phyloP scores from a whole-genome alignment of 2,797 vertebrate species.

The Garrulus glandarius region DNA sequence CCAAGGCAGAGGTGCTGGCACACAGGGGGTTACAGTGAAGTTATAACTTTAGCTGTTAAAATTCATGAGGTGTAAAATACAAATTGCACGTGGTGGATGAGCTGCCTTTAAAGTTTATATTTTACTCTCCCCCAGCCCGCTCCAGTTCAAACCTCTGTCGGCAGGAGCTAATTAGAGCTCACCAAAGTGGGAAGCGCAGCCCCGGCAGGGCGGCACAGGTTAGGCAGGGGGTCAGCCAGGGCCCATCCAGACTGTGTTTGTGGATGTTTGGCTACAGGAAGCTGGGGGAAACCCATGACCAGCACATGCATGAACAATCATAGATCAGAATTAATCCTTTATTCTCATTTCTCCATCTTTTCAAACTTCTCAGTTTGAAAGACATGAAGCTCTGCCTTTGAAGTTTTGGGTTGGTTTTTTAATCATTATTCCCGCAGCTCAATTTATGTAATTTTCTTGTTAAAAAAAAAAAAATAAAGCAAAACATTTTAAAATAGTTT shows the following conservation, averaged over 20 bases:
- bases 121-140: background rate
- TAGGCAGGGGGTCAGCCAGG: background rate
- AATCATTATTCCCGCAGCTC: background rate
- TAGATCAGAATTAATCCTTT: background rate
- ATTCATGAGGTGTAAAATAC: slow-evolving; percentile 75
- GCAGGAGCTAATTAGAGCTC: slow-evolving; percentile 12
- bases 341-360: background rate
- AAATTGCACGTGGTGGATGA: slow-evolving; percentile 73
- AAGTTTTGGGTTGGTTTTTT: background rate
- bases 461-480: background rate
- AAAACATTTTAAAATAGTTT: background rate
- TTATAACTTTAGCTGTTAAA: slow-evolving; percentile 71
- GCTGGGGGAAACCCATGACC: background rate
- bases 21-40: slow-evolving; percentile 58
- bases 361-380: background rate
- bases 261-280: background rate
- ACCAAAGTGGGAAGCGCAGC: background rate
- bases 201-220: background rate
- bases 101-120: slow-evolving; percentile 72
- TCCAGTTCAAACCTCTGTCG: background rate
- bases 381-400: background rate
- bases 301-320: background rate
- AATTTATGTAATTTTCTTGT: background rate
- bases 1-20: background rate
- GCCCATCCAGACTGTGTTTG: background rate